Evolutionary conservation across 2,888 invertebrate genomes (phyloP), one percentile per base, ranked within the genome.

Genomic region (Ophion obscuratus): DNA sequence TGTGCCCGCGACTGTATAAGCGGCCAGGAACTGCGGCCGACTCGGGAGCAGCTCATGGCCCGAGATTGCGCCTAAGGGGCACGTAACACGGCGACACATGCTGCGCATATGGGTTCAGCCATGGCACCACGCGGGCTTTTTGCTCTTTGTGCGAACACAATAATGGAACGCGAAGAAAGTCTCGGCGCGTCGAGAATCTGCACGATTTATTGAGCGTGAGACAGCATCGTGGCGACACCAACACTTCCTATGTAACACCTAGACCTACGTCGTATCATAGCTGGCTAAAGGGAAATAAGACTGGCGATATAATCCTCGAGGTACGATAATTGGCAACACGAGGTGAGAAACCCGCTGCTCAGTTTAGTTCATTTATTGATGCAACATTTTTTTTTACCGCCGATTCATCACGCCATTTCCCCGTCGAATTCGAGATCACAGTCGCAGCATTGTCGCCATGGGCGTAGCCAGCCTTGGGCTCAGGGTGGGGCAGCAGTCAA

Each of bases 141-240:
- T 67, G 76, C 81, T 66, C 73, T 82, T 85, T 85, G 81, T 82
- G 77, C 70, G 47, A 82, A 68, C 17, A 79, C 20, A 70, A 85
- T 70, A 83, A 85, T 70, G 83, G 74, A 85, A 83, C 79, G 44
- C 79, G 83, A 83, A 75, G 85, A 85, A 81, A 79, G 59, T 11
- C 36, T 76, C 75, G 11, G 59, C 71, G 31, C 57, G 24, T 61
- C 20, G 14, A 68, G 66, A 66, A 76, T 66, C 20, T 47, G 36
- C 66, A 4, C 47, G 14, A 47, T 53, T 75, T 53, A 64, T 76
- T 17, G 61, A 66, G 11, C 53, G 76, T 27, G 66, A 76, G 53
- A 53, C 11, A 59, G 20, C 24, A 24, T 44, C 11, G 20, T 20
- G 17, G 40, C 24, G 20, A 24, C 24, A 40, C 31, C 24, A 47